phyloP scores from a whole-genome alignment of 2,888 invertebrate species.

The Odontothrips loti region DNA sequence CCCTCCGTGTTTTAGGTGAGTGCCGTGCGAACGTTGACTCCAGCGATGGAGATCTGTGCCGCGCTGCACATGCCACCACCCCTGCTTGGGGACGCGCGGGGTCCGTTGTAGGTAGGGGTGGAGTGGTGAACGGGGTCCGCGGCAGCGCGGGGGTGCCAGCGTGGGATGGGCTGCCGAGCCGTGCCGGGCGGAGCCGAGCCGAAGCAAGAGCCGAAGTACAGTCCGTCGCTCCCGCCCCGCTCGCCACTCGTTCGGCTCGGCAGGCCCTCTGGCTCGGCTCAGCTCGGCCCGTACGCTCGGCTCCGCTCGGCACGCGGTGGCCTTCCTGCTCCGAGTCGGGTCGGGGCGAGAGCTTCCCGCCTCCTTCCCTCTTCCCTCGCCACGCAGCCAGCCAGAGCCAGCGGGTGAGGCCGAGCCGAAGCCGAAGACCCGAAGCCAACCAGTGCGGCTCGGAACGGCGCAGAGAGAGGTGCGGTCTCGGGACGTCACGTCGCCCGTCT shows the following conservation, averaged over 20 bases:
- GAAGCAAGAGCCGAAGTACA: neutral
- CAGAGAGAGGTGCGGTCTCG: neutral
- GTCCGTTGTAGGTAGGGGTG: no score
- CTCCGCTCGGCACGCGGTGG: neutral
- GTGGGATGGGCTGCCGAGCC: no score
- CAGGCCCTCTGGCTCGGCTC: neutral
- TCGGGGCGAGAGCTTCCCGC: no score
- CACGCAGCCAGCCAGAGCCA: neutral
- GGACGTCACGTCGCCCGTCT: neutral
- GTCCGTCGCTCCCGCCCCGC: slow-evolving; percentile 12
- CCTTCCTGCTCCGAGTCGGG: slow-evolving; percentile 2
- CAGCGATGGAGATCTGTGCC: no score
- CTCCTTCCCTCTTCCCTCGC: neutral
- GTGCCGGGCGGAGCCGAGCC: neutral
- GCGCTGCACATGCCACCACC: no score
- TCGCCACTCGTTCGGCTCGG: neutral
- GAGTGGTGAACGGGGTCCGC: no score
- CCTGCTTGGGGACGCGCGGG: no score
- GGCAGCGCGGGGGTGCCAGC: no score
- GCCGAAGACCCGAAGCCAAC: neutral
- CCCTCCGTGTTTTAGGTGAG: no score
- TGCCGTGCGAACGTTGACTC: no score
- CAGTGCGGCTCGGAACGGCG: slow-evolving; percentile 13
- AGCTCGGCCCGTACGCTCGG: neutral
- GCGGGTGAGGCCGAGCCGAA: neutral